A percentile compares a stretch with the other conserved stretches of the same genome.
These are phyloP conservation scores for Drosophila ezoana DNA, from an alignment of 2,888 invertebrate species.

Conservation along the genomic window DNA sequence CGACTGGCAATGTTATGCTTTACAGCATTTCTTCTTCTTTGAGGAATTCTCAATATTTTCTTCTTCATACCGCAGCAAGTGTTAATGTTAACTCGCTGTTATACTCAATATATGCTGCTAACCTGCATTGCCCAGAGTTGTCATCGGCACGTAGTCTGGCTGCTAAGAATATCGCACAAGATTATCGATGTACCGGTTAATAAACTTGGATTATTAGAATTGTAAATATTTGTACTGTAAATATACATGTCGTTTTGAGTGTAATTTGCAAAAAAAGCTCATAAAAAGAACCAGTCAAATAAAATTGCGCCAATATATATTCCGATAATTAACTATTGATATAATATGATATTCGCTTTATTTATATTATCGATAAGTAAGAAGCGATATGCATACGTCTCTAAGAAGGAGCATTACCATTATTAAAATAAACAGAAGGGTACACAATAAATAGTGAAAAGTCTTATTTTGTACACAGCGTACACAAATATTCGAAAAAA, in stretches of 20 bases:
- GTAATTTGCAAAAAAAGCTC: background rate
- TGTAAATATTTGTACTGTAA: background rate
- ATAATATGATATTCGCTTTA: background rate
- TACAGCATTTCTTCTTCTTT: constrained; percentile 44
- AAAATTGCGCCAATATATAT: constrained; percentile 9
- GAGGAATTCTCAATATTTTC: constrained; percentile 29
- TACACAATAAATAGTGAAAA: constrained; percentile 41
- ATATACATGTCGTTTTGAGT: background rate
- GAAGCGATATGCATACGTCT: constrained; percentile 29
- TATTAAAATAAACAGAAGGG: constrained; percentile 44
- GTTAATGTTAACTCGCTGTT: constrained; percentile 27
- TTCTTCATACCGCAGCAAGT: constrained; percentile 21
- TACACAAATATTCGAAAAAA: constrained; percentile 5
- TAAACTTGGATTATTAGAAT: background rate
- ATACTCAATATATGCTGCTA: constrained; percentile 26
- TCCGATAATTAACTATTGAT: background rate
- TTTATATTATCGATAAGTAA: constrained; percentile 26
- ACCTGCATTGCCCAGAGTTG: constrained; percentile 1
- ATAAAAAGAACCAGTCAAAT: background rate
- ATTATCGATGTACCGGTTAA: background rate
- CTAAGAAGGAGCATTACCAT: constrained; percentile 31
- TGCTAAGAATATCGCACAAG: background rate
- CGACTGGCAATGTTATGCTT: constrained; percentile 59
- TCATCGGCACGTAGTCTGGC: background rate
- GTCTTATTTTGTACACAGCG: constrained; percentile 12